A percentile compares a stretch with the other conserved stretches of the same genome.
Evolutionary conservation across 2,888 invertebrate species (phyloP).

Genomic region (Apocheima hispidaria): DNA sequence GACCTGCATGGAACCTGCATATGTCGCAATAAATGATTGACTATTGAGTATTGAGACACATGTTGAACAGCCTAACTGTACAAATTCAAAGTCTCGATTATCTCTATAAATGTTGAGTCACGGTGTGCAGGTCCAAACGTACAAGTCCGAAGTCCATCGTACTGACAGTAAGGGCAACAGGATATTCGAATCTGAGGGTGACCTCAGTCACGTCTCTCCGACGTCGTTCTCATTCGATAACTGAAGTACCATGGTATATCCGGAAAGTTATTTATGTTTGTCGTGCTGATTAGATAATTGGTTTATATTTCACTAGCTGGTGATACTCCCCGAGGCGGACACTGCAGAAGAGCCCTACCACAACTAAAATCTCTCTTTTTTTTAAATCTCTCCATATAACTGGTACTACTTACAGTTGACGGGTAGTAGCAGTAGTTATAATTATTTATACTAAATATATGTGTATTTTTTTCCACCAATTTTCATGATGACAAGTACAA

Average conservation of each 20-base stretch:
- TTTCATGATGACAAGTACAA: no score
- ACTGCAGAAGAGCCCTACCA: no score
- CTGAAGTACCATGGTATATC: conserved; percentile 9
- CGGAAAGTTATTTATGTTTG: conserved; percentile 15
- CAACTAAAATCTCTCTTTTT: no score
- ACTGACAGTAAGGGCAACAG: conserved; percentile 21
- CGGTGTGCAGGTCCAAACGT: background rate
- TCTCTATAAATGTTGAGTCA: background rate
- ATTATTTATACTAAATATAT: no score
- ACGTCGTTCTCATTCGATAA: conserved; percentile 6
- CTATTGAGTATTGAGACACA: no score
- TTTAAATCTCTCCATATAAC: no score
- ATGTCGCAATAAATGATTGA: no score
- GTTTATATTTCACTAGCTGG: background rate
- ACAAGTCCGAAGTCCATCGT: conserved; percentile 8
- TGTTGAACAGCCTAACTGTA: background rate
- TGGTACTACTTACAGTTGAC: no score
- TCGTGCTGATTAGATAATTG: conserved; percentile 12
- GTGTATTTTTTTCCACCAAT: no score
- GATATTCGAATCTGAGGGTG: conserved; percentile 23
- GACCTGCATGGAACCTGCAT: no score
- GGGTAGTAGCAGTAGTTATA: no score
- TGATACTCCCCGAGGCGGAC: no score
- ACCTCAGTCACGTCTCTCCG: conserved; percentile 8
- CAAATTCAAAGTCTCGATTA: background rate